Evolutionary conservation across 53 echinoderm and acorn worm species (phyloP).

Genomic region (Holothuria leucospilota): DNA sequence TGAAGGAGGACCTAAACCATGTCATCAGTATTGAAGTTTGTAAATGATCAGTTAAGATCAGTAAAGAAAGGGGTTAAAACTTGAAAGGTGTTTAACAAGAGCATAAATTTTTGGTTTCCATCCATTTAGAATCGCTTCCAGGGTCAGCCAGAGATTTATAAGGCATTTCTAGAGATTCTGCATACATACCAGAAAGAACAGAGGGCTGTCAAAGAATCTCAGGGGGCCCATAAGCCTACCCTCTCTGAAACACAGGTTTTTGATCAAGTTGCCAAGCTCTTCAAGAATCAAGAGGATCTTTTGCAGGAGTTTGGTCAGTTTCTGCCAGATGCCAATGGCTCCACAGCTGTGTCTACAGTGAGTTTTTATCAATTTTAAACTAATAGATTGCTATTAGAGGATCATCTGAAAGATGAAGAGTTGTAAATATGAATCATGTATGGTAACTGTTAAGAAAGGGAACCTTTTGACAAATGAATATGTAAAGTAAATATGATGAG

Average conservation of each 20-base stretch:
- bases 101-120: neutral
- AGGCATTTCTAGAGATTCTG: constrained; percentile 95
- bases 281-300: constrained; percentile 97
- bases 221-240: constrained; percentile 91
- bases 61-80: too few relatives aligned
- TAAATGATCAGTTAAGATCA: too few relatives aligned
- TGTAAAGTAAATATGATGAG: too few relatives aligned
- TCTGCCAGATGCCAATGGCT: constrained; percentile 95
- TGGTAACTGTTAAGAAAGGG: too few relatives aligned
- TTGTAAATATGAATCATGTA: too few relatives aligned
- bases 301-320: constrained; percentile 99
- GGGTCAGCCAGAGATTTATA: constrained; percentile 99
- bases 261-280: constrained; percentile 94
- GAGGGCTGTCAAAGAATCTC: constrained; percentile 94
- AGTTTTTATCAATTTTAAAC: neutral
- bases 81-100: neutral
- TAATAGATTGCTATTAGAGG: too few relatives aligned
- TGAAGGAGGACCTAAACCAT: too few relatives aligned
- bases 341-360: constrained; percentile 52
- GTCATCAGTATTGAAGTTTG: too few relatives aligned
- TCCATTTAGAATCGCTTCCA: constrained; percentile 93
- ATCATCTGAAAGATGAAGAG: too few relatives aligned
- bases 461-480: too few relatives aligned
- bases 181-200: constrained; percentile 99
- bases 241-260: constrained; percentile 97